Percentiles rank a stretch among this genome's conserved stretches.
These are phyloP conservation scores for Panzeria rudis DNA, from an alignment of 2,888 invertebrate species.

Conservation along the genomic window DNA sequence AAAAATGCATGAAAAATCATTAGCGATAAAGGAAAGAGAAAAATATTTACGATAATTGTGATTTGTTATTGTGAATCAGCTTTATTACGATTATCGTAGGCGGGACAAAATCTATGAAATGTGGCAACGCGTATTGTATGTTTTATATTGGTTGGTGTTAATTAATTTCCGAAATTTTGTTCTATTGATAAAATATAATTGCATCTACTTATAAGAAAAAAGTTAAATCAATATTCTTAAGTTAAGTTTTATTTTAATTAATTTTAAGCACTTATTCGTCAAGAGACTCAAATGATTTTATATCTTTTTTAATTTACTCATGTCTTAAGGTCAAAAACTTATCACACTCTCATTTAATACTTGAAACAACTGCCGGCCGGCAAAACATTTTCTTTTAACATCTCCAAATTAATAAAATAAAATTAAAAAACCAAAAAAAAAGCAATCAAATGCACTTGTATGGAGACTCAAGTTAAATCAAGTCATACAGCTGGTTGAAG, in stretches of 20 bases:
- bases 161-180: neutral
- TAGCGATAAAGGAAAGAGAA: too few relatives aligned
- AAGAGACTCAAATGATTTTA: neutral
- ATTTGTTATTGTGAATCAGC: too few relatives aligned
- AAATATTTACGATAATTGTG: too few relatives aligned
- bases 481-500: conserved; percentile 58
- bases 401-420: conserved; percentile 63
- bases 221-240: neutral
- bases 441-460: conserved; percentile 60
- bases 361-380: conserved; percentile 64
- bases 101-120: too few relatives aligned
- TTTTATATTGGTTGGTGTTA: too few relatives aligned
- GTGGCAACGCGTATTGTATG: too few relatives aligned
- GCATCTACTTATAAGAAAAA: neutral
- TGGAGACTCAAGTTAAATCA: conserved; percentile 53
- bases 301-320: neutral
- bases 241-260: neutral
- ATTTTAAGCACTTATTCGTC: neutral
- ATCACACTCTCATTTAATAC: conserved; percentile 12
- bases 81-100: too few relatives aligned
- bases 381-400: conserved; percentile 65
- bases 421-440: conserved; percentile 28
- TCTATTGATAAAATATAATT: too few relatives aligned
- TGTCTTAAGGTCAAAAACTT: conserved; percentile 36
- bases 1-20: too few relatives aligned